Conservation (phyloP, 2,797 vertebrate species). For the Acipenser oxyrinchus region DNA sequence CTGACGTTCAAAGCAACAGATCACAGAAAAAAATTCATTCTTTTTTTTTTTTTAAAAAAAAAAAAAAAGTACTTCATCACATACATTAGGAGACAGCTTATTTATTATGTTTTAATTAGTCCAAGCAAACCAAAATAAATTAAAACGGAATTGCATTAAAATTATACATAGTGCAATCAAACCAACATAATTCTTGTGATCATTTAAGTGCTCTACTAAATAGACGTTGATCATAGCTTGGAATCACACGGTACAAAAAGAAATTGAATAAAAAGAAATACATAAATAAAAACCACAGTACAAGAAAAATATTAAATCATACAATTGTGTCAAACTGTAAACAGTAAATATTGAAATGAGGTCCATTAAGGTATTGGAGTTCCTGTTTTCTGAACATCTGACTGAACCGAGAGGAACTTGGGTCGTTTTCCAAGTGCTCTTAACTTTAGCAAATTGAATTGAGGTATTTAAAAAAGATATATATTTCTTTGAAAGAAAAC, state of each 20-base stretch:
- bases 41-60: neutral
- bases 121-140: constrained; percentile 60
- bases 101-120: constrained; percentile 68
- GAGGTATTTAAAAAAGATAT: constrained; percentile 41
- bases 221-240: constrained; percentile 87
- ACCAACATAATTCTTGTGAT: constrained; percentile 83
- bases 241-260: constrained; percentile 83
- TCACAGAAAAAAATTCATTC: constrained; percentile 63
- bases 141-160: constrained; percentile 79
- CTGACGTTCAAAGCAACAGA: constrained; percentile 74
- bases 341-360: constrained; percentile 98
- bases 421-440: constrained; percentile 18
- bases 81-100: constrained; percentile 76
- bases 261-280: constrained; percentile 67
- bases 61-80: constrained; percentile 59
- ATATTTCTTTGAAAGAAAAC: constrained; percentile 36
- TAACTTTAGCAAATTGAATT: constrained; percentile 27
- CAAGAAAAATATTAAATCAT: constrained; percentile 97
- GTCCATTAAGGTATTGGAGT: constrained; percentile 91
- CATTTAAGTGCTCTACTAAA: constrained; percentile 89
- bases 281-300: constrained; percentile 86
- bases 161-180: constrained; percentile 84
- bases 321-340: constrained; percentile 98
- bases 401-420: constrained; percentile 10
- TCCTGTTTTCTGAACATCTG: constrained; percentile 59